Conservation (phyloP, 2,797 vertebrate genomes). For the Scleropages formosus region DNA sequence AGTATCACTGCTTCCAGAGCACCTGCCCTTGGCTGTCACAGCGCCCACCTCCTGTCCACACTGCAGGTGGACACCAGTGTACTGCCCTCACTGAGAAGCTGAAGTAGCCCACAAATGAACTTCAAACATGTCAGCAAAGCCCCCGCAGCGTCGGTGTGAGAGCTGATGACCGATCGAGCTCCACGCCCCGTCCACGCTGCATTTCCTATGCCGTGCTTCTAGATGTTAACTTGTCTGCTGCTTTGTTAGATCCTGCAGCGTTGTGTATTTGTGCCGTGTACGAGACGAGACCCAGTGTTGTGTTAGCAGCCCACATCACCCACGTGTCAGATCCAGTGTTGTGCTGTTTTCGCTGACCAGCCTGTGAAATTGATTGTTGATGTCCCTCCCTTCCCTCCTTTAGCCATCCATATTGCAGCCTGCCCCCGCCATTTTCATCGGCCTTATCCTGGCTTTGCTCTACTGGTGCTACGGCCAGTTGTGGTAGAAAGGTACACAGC, state of each 20-base stretch:
- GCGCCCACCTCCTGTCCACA: neutral
- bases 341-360: slow-evolving; percentile 45
- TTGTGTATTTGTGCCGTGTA: slow-evolving; percentile 22
- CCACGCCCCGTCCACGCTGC: slow-evolving; percentile 58
- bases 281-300: neutral
- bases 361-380: slow-evolving; percentile 75
- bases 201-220: slow-evolving; percentile 42
- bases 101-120: no score
- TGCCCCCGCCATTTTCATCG: slow-evolving; percentile 98
- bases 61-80: neutral
- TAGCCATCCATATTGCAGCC: slow-evolving; percentile 99
- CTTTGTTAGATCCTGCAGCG: no score
- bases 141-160: no score
- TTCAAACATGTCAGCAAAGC: no score
- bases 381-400: slow-evolving; percentile 92
- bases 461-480: slow-evolving; percentile 99
- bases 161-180: slow-evolving; percentile 29
- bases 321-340: slow-evolving; percentile 26
- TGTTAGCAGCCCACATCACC: slow-evolving; percentile 16
- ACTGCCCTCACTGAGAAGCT: neutral
- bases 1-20: no score
- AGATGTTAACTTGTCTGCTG: neutral
- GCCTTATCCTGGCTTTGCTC: slow-evolving; percentile 99
- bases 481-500: slow-evolving; percentile 99
- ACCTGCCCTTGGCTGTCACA: neutral